Conservation (phyloP, 2,888 invertebrate genomes). For the Hydropsyche betteni region DNA sequence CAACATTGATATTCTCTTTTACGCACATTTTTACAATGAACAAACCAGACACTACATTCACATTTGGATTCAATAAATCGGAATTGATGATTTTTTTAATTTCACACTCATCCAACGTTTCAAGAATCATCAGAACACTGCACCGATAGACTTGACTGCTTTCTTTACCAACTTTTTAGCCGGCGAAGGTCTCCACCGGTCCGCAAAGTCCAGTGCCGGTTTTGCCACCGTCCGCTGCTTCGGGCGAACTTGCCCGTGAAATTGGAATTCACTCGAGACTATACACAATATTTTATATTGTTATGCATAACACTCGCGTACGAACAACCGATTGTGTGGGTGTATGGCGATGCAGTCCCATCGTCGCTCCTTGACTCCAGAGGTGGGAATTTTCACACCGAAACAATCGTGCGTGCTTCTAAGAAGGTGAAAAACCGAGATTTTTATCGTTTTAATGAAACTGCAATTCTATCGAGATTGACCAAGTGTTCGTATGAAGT, state of each 20-base stretch:
- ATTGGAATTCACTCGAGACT: constrained; percentile 44
- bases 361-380: neutral
- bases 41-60: no score
- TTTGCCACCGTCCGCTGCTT: constrained; percentile 25
- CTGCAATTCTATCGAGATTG: neutral
- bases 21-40: no score
- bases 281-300: neutral
- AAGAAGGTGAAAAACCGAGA: neutral
- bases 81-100: no score
- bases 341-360: neutral
- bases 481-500: no score
- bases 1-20: no score
- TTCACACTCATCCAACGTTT: neutral
- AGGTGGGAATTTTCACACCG: constrained; percentile 25
- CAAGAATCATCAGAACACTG: constrained; percentile 6
- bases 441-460: neutral
- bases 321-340: no score
- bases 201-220: constrained; percentile 33
- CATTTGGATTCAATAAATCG: no score
- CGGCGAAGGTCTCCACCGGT: constrained; percentile 29
- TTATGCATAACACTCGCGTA: constrained; percentile 8
- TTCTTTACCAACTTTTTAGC: constrained; percentile 23
- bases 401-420: constrained; percentile 8
- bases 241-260: constrained; percentile 41
- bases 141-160: constrained; percentile 26